Evolutionary conservation across 2,113 vertebrate species (phyloP), one percentile per base, ranked within the genome.

Genomic region (Stercorarius parasiticus): DNA sequence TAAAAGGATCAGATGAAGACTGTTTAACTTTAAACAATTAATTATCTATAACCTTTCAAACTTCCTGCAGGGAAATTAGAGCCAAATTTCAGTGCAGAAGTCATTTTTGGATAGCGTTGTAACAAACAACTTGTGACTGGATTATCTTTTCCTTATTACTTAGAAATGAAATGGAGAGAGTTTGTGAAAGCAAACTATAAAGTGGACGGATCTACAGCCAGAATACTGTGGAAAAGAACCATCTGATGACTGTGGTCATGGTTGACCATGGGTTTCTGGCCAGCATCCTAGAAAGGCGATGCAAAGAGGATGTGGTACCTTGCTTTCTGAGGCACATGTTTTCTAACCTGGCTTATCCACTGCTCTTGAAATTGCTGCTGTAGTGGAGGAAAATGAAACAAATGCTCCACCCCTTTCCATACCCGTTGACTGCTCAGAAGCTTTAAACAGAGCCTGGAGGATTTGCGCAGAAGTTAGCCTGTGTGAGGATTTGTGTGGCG

Each of bases 1-100:
- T 90, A 53, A 92, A 89, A 69, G 77, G 58, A 84, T 89, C 49
- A 76, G 70, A 84, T 74, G 88, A 95, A 95, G 52, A 72, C 50
- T 38, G 50, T 59, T 66, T 91, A 25, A 34, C 34, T 87, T 94
- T 59, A 82, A 95, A 72, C 34, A 92, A 19, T 71, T 5, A 84
- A 86, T 88, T 86, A 43, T 55, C 45, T 84, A 4, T 76, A 65
- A 76, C 5, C 17, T 82, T 89, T 87, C 56, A 45, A 87, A 78
- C 59, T 64, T 84, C 70, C 50, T 70, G 30, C 23, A 14, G 59
- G 73, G 66, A 93, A 89, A 92, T 61, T 18, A 6, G 30, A 88
- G 88, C 52, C 47, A 89, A 84, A 78, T 85, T 87, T 82, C 0
- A 2, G 12, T 13, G 56, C 17, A 80, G 80, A 53, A 87, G 32